Evolutionary conservation across 2,113 vertebrate genomes (phyloP), one percentile per base, ranked within the genome.

Genomic region (Anas platyrhynchos): DNA sequence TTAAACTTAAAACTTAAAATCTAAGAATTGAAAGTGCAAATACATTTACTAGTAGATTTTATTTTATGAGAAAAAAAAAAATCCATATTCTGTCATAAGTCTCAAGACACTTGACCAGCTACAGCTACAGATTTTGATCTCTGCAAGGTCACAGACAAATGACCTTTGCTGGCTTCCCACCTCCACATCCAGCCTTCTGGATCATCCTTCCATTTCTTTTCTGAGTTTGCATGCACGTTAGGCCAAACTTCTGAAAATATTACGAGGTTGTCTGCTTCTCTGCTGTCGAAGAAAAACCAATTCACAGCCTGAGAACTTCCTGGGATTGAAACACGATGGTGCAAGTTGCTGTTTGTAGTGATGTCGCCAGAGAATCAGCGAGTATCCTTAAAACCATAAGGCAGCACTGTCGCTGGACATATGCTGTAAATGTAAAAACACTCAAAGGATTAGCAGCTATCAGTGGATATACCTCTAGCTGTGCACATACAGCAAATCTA

Each of bases 361-460:
- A 71, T 11, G 52, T 50, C 1, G 0, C 89, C 44, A 72, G 78
- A 77, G 52, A 56, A 94, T 71, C 89, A 72, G 75, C 2, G 13
- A 83, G 62, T 20, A 25, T 48, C 9, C 4, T 54, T 88, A 88
- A 92, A 92, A 61, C 84, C 78, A n/a, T 16, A 22, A 1, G 3
- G 61, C 68, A 89, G 52, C 89, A 89, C 85, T 85, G 93, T 93
- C 88, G 54, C 88, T 93, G 94, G 93, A 83, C 93, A 81, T 92
- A 69, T 87, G 93, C 85, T 32, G 7, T 50, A 74, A 83, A 78
- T 46, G 72, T 93, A 87, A 73, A 93, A 95, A 92, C 88, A 89
- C 93, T 93, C 85, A 84, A 58, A 93, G 91, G 91, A 96, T 96
- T 95, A 95, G 56, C 82, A 92, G 80, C 91, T 83, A 65, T 94